A percentile compares a stretch with the other conserved stretches of the same genome.
Evolutionary conservation across 2,113 vertebrate genomes (phyloP).

Genomic region (Loxodonta africana): DNA sequence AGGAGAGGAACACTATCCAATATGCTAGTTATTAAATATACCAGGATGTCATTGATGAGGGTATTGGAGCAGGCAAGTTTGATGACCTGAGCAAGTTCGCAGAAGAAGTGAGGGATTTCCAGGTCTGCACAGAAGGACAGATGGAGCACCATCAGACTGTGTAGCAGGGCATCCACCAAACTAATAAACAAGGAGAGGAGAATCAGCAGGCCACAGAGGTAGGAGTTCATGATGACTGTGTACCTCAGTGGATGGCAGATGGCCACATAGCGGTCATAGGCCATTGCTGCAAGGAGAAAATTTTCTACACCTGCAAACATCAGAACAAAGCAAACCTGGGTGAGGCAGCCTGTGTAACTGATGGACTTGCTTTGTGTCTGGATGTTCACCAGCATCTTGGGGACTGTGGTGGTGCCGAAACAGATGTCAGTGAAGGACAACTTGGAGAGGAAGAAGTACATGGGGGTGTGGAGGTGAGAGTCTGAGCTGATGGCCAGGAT

Average conservation of each 20-base stretch:
- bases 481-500: neutral
- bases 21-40: neutral
- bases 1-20: neutral
- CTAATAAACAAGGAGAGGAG: neutral
- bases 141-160: neutral
- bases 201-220: neutral
- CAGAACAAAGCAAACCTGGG: neutral
- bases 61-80: conserved; percentile 57
- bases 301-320: neutral
- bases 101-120: conserved; percentile 68
- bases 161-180: neutral
- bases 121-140: conserved; percentile 49
- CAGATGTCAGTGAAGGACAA: neutral
- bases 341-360: conserved; percentile 33
- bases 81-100: conserved; percentile 58
- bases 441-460: neutral
- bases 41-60: conserved; percentile 52
- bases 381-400: conserved; percentile 18
- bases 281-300: neutral
- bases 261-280: conserved; percentile 51
- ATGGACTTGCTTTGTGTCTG: neutral
- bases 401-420: conserved; percentile 28
- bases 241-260: conserved; percentile 52
- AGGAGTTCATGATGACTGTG: neutral
- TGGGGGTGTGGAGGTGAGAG: neutral